A percentile compares a stretch with the other conserved stretches of the same genome.
Conservation (phyloP, 2,797 vertebrate species). For the Sebastes paucispinis region DNA sequence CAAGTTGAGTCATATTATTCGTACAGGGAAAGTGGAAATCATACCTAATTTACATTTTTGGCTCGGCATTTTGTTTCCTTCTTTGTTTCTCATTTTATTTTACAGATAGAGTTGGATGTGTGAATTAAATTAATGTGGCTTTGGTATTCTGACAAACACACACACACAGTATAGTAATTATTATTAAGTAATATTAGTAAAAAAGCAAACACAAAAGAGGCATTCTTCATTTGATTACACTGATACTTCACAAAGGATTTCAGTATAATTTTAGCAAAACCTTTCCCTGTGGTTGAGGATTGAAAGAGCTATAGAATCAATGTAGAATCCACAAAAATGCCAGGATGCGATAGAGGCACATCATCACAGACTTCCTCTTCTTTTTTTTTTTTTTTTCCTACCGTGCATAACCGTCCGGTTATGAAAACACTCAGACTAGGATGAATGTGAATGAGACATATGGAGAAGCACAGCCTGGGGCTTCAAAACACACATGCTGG, state of each 20-base stretch:
- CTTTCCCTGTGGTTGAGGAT: neutral
- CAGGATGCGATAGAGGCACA: neutral
- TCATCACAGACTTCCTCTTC: neutral
- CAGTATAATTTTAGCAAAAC: slow-evolving; percentile 2
- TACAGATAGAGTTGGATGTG: neutral
- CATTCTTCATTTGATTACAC: neutral
- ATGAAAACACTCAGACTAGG: slow-evolving; percentile 69
- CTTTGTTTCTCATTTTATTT: slow-evolving; percentile 6
- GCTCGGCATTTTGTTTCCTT: neutral
- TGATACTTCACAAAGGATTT: neutral
- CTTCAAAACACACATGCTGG: slow-evolving; percentile 77
- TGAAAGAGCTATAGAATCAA: slow-evolving; percentile 5
- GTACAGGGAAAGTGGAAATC: slow-evolving; percentile 24
- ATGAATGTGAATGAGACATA: slow-evolving; percentile 78
- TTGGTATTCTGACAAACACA: neutral
- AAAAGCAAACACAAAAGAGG: slow-evolving; percentile 11
- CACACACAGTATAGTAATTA: neutral
- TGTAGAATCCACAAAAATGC: neutral
- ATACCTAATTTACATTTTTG: slow-evolving; percentile 25
- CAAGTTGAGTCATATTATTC: slow-evolving; percentile 49
- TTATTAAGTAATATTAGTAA: neutral
- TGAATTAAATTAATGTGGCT: neutral
- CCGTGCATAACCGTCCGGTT: slow-evolving; percentile 56
- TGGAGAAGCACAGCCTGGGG: slow-evolving; percentile 73
- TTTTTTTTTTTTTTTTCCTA: neutral